These are phyloP conservation scores for Muscicapa striata DNA, from an alignment of 2,797 vertebrate genomes.

Conservation along the genomic window DNA sequence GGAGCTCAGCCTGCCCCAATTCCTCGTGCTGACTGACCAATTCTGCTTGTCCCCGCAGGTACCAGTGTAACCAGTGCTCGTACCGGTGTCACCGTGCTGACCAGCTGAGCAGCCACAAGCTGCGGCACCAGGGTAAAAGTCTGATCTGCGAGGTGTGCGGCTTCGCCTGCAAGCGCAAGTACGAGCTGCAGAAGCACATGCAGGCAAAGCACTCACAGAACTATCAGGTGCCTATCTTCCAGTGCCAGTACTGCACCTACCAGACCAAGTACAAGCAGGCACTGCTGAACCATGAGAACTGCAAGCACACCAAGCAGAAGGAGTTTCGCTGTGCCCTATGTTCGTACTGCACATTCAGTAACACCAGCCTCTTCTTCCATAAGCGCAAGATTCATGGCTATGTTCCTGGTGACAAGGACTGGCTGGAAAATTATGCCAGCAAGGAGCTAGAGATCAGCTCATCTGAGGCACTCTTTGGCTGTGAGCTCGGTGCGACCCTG, in stretches of 20 bases:
- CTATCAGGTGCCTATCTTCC: constrained; percentile 77
- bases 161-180: constrained; percentile 94
- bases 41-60: constrained; percentile 75
- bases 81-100: constrained; percentile 96
- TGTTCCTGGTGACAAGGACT: constrained; percentile 88
- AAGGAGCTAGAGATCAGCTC: constrained; percentile 84
- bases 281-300: constrained; percentile 94
- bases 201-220: constrained; percentile 85
- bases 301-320: constrained; percentile 91
- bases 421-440: constrained; percentile 86
- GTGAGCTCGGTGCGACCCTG: constrained; percentile 38
- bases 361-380: constrained; percentile 94
- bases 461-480: constrained; percentile 60
- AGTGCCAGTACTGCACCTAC: constrained; percentile 93
- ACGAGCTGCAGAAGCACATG: constrained; percentile 94
- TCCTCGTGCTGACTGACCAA: accelerated
- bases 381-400: constrained; percentile 95
- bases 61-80: constrained; percentile 92
- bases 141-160: constrained; percentile 96
- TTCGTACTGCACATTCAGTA: constrained; percentile 90
- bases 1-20: background rate
- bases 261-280: constrained; percentile 91
- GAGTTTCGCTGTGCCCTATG: constrained; percentile 93
- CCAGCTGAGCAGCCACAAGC: constrained; percentile 96
- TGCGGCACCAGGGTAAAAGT: constrained; percentile 93